Conservation (phyloP, 1,140 invertebrate species). For the Microplitis mediator region DNA sequence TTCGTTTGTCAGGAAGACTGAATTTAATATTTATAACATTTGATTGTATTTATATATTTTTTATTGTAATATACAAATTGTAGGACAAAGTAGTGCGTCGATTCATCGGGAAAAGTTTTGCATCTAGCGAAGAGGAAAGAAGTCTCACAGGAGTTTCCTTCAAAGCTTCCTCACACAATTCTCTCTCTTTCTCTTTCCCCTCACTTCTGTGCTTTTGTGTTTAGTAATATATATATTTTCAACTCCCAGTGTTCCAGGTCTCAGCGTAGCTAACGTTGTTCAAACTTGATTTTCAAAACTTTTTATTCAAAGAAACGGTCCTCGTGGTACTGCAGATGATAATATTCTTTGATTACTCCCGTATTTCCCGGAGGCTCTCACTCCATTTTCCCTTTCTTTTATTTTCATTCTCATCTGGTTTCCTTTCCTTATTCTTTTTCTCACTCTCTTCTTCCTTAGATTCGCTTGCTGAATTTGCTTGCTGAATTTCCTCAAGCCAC, state of each 20-base stretch:
- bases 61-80: not conserved
- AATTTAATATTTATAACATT: too few species aligned
- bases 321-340: slow-evolving; percentile 18
- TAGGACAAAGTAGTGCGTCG: slow-evolving; percentile 1
- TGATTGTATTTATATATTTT: not conserved
- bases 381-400: not conserved
- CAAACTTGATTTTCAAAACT: slow-evolving; percentile 28
- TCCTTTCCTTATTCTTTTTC: not conserved
- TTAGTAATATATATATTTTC: not conserved
- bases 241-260: not conserved
- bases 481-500: slow-evolving; percentile 11
- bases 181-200: not conserved
- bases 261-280: slow-evolving; percentile 18
- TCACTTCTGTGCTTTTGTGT: not conserved
- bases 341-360: slow-evolving; percentile 27
- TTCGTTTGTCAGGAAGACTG: too few species aligned
- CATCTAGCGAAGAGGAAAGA: not conserved
- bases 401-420: slow-evolving; percentile 1
- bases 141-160: not conserved
- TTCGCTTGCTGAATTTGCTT: slow-evolving; percentile 12
- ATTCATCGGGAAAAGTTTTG: slow-evolving; percentile 25
- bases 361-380: slow-evolving; percentile 18
- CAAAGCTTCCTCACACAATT: not conserved
- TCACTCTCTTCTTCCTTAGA: not conserved
- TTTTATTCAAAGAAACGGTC: slow-evolving; percentile 20